Conservation (phyloP, 2,888 invertebrate species). For the Morpho helenor region DNA sequence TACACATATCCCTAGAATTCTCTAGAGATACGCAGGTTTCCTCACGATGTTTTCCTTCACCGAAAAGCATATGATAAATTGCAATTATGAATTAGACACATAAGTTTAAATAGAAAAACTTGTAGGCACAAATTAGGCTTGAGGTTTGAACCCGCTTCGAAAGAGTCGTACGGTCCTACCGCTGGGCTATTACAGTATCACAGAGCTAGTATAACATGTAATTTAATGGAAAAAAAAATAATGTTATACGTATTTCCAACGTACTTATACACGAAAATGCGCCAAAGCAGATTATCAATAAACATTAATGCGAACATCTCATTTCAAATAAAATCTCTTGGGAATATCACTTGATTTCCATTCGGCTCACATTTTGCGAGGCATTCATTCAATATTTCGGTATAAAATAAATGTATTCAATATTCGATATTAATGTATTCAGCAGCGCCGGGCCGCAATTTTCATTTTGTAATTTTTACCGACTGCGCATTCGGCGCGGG, state of each 20-base stretch:
- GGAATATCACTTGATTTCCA: constrained; percentile 58
- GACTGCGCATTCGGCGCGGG: constrained; percentile 57
- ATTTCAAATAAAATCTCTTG: constrained; percentile 58
- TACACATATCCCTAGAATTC: too few relatives aligned
- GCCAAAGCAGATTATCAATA: constrained; percentile 45
- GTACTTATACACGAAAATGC: constrained; percentile 21
- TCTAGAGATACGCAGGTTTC: too few relatives aligned
- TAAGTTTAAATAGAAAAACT: too few relatives aligned
- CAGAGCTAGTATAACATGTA: neutral
- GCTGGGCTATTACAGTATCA: too few relatives aligned
- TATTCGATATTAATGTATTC: constrained; percentile 79
- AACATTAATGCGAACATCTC: constrained; percentile 50
- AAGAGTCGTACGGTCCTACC: too few relatives aligned
- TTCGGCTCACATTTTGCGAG: constrained; percentile 54
- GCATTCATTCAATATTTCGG: constrained; percentile 70
- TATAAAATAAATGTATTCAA: constrained; percentile 72
- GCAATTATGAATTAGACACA: too few relatives aligned
- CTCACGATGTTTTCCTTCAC: too few relatives aligned
- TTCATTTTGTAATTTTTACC: constrained; percentile 79
- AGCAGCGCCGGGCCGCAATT: constrained; percentile 73
- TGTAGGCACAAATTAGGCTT: too few relatives aligned
- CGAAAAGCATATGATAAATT: too few relatives aligned
- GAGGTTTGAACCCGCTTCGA: too few relatives aligned
- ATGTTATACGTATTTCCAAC: constrained; percentile 13
- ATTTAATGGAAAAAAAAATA: constrained; percentile 12